These are phyloP conservation scores for Pangasius sanitwongsei DNA, from an alignment of 2,797 vertebrate species.

Conservation along the genomic window DNA sequence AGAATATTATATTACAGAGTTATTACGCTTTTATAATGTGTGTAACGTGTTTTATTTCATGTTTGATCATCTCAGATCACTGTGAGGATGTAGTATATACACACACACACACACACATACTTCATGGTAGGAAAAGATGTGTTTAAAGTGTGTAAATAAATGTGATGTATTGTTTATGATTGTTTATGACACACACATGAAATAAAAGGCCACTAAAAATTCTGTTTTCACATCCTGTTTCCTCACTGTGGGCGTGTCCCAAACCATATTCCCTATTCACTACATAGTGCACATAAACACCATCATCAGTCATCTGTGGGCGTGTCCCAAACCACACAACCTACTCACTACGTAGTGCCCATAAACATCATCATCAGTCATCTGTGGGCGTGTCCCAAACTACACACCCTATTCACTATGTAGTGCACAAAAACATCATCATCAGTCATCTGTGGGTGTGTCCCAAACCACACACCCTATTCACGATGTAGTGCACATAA, in stretches of 20 bases:
- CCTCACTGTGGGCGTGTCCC: background rate
- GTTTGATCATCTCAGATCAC: slow-evolving; percentile 72
- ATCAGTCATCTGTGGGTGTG: background rate
- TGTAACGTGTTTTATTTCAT: slow-evolving; percentile 70
- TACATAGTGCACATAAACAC: background rate
- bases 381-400: too few species aligned
- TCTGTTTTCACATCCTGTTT: slow-evolving; percentile 1
- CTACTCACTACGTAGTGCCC: too few species aligned
- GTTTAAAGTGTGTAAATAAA: slow-evolving; percentile 46
- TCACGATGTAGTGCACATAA: background rate
- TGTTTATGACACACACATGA: slow-evolving; percentile 23
- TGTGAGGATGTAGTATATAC: slow-evolving; percentile 65
- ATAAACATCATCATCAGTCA: too few species aligned
- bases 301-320: background rate
- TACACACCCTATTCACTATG: too few species aligned
- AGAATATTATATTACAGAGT: slow-evolving; percentile 80
- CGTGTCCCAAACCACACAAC: background rate
- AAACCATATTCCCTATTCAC: background rate
- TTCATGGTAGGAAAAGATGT: slow-evolving; percentile 24
- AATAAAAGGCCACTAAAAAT: background rate
- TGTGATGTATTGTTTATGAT: slow-evolving; percentile 47
- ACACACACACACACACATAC: slow-evolving; percentile 31
- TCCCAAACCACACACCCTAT: background rate
- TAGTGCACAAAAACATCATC: too few species aligned
- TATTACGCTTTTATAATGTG: slow-evolving; percentile 82